Evolutionary conservation across 2,888 invertebrate species (phyloP), one percentile per base, ranked within the genome.

Genomic region (Acanthosoma haemorrhoidale): DNA sequence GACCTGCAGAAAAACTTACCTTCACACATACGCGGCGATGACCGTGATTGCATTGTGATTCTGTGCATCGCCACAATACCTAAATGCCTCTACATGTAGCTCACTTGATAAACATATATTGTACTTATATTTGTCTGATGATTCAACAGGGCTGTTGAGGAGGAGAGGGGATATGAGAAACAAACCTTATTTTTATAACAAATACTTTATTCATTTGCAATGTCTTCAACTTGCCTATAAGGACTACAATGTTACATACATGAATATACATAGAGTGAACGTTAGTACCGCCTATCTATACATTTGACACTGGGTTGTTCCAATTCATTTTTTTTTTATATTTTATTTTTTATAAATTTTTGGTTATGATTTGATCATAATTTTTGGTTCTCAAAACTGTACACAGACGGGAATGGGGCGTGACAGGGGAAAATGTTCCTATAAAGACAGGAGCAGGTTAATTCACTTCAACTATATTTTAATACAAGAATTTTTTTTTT

Each of bases 201-300:
- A 74, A 74, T 72, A 73, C 60, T 74, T 74, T 68, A 73, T 74
- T 72, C 71, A 72, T 73, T 73, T 75, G 73, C 73, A 73, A 73
- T 73, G 72, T 70, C 70, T 69, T 72, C 70, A 70, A 70, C 64
- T 73, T 73, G 70, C 73, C 72, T 70, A 72, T 71, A 69, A 68
- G 70, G 73, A 71, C 73, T 73, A 73, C 72, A 71, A 66, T 70
- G 69, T 72, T 72, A 73, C 72, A 73, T 73, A 73, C 73, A 73
- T 71, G 69, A 73, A 73, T 73, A 73, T 73, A 73, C 73, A 73
- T 73, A 73, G 67, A 72, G 73, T 73, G 73, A 73, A 73, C 64
- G 60, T 72, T 60, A 67, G 67, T 68, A 71, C 71, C 71, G 72
- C 68, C 73, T 73, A 73, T 71, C 73, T 73, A 73, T 73, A 73